A percentile compares a stretch with the other conserved stretches of the same genome.
Conservation (phyloP, 2,888 invertebrate species). For the Apodemia zela region DNA sequence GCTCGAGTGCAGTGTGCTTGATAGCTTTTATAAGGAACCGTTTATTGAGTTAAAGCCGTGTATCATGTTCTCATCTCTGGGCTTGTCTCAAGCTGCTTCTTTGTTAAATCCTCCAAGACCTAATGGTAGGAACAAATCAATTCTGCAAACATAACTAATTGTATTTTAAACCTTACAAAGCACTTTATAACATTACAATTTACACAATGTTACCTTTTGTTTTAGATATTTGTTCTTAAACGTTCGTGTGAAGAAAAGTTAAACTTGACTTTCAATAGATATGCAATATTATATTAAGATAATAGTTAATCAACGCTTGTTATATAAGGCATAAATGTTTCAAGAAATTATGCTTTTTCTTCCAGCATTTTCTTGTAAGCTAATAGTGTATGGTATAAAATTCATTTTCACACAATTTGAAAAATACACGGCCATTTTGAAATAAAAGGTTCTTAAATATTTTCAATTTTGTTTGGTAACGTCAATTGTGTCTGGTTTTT, state of each 20-base stretch:
- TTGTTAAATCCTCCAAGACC: not conserved
- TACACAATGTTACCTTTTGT: slow-evolving; percentile 1
- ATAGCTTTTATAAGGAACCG: not conserved
- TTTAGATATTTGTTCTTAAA: not conserved
- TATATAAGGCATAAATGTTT: no score
- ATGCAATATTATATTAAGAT: no score
- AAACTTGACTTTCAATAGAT: not conserved
- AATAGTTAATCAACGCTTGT: no score
- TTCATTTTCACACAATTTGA: no score
- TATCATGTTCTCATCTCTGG: not conserved
- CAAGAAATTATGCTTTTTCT: no score
- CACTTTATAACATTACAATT: not conserved
- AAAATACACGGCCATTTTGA: no score
- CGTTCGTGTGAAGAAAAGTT: not conserved
- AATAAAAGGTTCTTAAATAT: no score
- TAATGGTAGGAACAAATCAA: not conserved
- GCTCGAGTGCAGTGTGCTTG: not conserved
- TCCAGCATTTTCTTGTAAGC: no score
- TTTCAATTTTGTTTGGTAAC: no score
- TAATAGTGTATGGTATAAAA: no score
- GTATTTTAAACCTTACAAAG: not conserved
- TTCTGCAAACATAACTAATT: not conserved
- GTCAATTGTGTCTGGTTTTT: no score
- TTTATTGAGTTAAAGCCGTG: not conserved
- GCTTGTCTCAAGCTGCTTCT: not conserved